phyloP scores from a whole-genome alignment of 2,113 vertebrate genomes.

The Halcyon malimbica region DNA sequence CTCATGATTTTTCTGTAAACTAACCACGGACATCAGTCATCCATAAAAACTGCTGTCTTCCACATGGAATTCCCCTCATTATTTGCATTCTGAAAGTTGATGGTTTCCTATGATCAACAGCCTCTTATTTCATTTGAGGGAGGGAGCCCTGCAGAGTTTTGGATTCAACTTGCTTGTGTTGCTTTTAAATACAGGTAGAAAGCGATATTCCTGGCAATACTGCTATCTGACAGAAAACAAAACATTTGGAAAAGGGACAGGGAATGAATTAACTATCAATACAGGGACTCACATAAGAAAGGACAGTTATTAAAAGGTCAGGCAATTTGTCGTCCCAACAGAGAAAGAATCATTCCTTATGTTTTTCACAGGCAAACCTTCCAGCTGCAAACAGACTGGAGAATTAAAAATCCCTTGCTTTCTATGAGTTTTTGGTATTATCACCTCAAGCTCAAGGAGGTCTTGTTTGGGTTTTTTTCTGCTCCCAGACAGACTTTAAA shows the following conservation, averaged over 20 bases:
- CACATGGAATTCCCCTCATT: neutral
- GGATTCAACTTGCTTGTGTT: neutral
- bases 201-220: neutral
- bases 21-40: neutral
- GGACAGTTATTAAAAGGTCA: neutral
- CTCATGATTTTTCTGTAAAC: neutral
- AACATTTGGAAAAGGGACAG: neutral
- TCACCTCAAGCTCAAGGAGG: neutral
- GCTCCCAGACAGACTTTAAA: neutral
- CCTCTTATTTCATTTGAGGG: neutral
- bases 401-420: neutral
- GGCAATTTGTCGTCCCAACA: neutral
- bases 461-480: neutral
- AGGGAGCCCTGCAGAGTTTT: neutral
- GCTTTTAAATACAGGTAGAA: neutral
- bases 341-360: neutral
- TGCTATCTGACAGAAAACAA: neutral
- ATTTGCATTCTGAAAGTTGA: neutral
- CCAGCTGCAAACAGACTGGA: neutral
- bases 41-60: neutral
- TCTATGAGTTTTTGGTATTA: neutral
- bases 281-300: neutral
- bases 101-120: neutral
- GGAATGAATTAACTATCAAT: neutral
- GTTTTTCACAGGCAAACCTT: neutral